phyloP scores from a whole-genome alignment of 37 sponge, comb jelly and placozoan genomes.

The Aplysina aerophoba region DNA sequence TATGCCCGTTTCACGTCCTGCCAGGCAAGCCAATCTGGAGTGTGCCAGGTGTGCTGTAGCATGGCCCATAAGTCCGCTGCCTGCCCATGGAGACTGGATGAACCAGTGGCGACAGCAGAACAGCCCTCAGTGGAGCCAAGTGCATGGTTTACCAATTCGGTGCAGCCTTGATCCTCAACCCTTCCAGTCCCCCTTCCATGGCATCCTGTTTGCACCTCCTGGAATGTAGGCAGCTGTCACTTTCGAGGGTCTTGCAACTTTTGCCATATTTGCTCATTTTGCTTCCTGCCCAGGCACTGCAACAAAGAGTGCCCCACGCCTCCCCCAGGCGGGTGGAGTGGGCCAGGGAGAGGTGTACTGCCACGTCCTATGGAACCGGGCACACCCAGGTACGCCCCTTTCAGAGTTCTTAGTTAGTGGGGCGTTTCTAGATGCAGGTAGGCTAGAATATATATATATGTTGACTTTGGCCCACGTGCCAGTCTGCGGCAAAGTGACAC shows the following conservation, averaged over 20 bases:
- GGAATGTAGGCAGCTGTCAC: constrained; percentile 1
- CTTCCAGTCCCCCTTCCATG: not conserved
- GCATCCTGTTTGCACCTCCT: not conserved
- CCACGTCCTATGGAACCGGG: too few species aligned
- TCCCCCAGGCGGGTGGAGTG: too few species aligned
- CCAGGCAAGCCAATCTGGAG: not conserved
- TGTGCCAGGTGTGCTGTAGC: not conserved
- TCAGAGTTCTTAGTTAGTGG: too few species aligned
- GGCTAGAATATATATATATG: too few species aligned
- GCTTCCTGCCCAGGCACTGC: not conserved
- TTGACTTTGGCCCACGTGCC: too few species aligned
- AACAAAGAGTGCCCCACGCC: not conserved
- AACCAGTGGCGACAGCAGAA: too few species aligned
- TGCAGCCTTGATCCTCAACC: too few species aligned
- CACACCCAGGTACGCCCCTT: too few species aligned
- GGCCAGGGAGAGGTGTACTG: not conserved
- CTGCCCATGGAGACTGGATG: constrained; percentile 26
- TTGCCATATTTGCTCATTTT: not conserved
- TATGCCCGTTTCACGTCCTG: not conserved
- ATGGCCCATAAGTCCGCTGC: not conserved
- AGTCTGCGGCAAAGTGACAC: too few species aligned
- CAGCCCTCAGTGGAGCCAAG: too few species aligned
- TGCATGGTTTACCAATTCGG: too few species aligned
- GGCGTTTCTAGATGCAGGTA: too few species aligned
- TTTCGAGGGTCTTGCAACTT: constrained; percentile 5